Evolutionary conservation across 2,888 invertebrate species (phyloP).

Genomic region (Hipparchia sbordonii): DNA sequence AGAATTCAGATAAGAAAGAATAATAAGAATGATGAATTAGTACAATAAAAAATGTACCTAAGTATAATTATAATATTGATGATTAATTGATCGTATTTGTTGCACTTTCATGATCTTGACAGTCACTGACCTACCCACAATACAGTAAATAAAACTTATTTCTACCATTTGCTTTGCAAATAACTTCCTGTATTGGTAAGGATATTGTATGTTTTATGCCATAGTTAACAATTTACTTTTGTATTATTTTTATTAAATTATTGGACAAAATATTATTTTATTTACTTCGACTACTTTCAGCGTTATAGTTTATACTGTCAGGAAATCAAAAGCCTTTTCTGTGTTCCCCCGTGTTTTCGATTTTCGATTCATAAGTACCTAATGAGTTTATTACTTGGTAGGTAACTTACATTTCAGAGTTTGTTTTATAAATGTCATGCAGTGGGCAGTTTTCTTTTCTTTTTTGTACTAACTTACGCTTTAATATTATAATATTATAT

Average conservation of each 20-base stretch:
- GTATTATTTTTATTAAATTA: conserved; percentile 16
- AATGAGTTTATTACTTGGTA: too few species aligned
- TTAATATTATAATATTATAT: background rate
- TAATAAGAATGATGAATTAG: background rate
- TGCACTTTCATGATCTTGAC: background rate
- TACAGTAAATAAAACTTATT: background rate
- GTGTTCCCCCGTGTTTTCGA: too few species aligned
- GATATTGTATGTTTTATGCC: background rate
- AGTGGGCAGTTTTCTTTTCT: background rate
- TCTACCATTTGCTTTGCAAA: conserved; percentile 6
- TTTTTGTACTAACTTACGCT: background rate
- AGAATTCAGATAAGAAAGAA: background rate
- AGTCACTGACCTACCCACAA: background rate
- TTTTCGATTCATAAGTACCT: too few species aligned
- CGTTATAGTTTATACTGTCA: background rate
- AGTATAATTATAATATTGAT: background rate
- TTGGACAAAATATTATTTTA: background rate
- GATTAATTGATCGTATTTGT: background rate
- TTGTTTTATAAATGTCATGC: too few species aligned
- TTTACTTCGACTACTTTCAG: background rate
- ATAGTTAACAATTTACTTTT: conserved; percentile 3
- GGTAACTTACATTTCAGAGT: too few species aligned
- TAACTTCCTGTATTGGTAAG: conserved; percentile 15
- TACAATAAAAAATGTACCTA: background rate
- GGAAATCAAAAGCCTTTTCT: background rate